These are phyloP conservation scores for Ailurus styani DNA, from an alignment of 2,113 vertebrate genomes.

Conservation along the genomic window DNA sequence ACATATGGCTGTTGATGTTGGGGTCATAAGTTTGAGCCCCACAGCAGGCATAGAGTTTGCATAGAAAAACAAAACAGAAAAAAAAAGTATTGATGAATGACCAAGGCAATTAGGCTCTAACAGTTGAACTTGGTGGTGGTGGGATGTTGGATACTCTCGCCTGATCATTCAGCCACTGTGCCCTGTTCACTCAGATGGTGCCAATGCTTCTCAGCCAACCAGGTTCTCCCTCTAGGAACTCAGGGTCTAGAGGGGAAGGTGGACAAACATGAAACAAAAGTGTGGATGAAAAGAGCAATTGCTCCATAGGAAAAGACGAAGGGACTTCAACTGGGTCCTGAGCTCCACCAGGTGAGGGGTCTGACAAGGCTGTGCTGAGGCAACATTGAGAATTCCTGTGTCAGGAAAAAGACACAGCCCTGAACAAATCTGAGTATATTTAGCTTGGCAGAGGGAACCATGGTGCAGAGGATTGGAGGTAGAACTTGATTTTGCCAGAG, in stretches of 20 bases:
- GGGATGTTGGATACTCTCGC: neutral
- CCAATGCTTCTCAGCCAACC: neutral
- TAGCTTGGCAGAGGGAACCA: neutral
- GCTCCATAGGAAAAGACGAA: neutral
- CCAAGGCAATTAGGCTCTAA: neutral
- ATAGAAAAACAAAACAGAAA: too few relatives aligned
- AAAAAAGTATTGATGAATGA: neutral
- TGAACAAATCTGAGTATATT: neutral
- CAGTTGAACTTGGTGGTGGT: neutral
- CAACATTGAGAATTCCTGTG: neutral
- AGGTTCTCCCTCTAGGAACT: neutral
- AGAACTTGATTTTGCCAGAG: neutral
- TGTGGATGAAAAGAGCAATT: neutral
- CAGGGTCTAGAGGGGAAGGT: neutral
- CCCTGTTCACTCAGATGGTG: neutral
- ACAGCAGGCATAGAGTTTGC: too few relatives aligned
- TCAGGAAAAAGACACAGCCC: neutral
- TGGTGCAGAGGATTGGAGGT: neutral
- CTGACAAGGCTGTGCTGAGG: neutral
- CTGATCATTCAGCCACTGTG: neutral
- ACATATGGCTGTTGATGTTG: too few relatives aligned
- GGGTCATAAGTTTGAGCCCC: too few relatives aligned
- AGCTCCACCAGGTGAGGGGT: neutral
- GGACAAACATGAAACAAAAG: neutral
- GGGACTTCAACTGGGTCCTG: neutral